Evolutionary conservation across 2,797 vertebrate genomes (phyloP).

Genomic region (Acipenser ruthenus): DNA sequence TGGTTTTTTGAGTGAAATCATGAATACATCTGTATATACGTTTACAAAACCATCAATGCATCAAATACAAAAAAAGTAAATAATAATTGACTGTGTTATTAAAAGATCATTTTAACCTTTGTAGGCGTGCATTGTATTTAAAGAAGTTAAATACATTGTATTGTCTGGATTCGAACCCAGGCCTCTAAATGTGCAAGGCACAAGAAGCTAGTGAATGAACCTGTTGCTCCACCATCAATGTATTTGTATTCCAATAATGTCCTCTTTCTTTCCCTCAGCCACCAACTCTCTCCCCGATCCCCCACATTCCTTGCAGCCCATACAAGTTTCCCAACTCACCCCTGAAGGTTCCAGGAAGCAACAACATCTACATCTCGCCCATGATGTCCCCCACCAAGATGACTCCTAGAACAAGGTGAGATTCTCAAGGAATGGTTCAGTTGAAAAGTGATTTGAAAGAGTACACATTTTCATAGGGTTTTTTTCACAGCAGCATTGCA

Average conservation of each 20-base stretch:
- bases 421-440: too few relatives aligned
- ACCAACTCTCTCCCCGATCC: constrained; percentile 89
- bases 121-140: too few relatives aligned
- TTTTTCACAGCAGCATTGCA: too few relatives aligned
- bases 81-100: too few relatives aligned
- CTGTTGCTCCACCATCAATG: not conserved
- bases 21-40: too few relatives aligned
- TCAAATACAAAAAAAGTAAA: too few relatives aligned
- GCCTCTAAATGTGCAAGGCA: not conserved
- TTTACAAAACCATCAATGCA: too few relatives aligned
- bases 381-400: constrained; percentile 86
- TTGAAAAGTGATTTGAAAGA: too few relatives aligned
- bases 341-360: constrained; percentile 83
- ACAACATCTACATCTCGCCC: constrained; percentile 92
- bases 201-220: not conserved
- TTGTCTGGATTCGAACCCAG: not conserved
- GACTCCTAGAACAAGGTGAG: constrained; percentile 84
- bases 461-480: too few relatives aligned
- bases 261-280: constrained; percentile 56
- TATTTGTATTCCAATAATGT: not conserved
- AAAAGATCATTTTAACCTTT: too few relatives aligned
- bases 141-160: not conserved
- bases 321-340: constrained; percentile 91
- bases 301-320: constrained; percentile 84
- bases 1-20: too few relatives aligned